phyloP scores from a whole-genome alignment of 2,888 invertebrate genomes.

The Halocaridina rubra region DNA sequence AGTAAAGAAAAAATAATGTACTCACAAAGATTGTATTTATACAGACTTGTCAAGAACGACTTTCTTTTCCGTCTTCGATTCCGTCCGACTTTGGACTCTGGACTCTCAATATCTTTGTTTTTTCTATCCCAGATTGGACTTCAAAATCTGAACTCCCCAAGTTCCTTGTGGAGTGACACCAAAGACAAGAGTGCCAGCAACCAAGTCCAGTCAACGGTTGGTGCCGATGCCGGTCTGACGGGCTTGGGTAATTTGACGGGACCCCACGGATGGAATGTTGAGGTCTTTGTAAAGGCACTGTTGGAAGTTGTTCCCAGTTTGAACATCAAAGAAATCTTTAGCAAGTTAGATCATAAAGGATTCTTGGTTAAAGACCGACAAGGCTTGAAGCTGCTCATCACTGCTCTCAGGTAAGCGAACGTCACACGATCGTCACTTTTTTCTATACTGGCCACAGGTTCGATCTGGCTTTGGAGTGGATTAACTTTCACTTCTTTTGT shows the following conservation, averaged over 20 bases:
- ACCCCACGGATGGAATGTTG: constrained; percentile 87
- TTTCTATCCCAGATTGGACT: constrained; percentile 63
- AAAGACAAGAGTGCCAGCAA: constrained; percentile 66
- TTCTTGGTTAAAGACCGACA: constrained; percentile 89
- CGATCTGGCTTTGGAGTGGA: too few relatives aligned
- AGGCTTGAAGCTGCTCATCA: constrained; percentile 84
- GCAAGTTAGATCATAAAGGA: constrained; percentile 90
- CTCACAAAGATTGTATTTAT: too few relatives aligned
- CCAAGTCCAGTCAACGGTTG: constrained; percentile 63
- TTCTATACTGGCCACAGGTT: too few relatives aligned
- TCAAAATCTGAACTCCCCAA: constrained; percentile 49
- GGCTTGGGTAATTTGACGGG: constrained; percentile 63
- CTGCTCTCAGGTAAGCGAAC: constrained; percentile 78
- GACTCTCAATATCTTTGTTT: too few relatives aligned
- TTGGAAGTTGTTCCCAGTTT: constrained; percentile 88
- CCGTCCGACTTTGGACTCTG: too few relatives aligned
- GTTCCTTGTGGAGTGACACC: constrained; percentile 67
- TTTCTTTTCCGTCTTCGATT: too few relatives aligned
- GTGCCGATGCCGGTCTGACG: constrained; percentile 52
- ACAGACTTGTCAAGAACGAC: too few relatives aligned
- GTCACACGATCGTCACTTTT: too few relatives aligned
- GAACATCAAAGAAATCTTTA: constrained; percentile 92
- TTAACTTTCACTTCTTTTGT: too few relatives aligned
- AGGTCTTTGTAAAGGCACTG: constrained; percentile 91
- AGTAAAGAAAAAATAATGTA: too few relatives aligned